Evolutionary conservation across 2,113 vertebrate genomes (phyloP).

Genomic region (Cinclus mexicanus): DNA sequence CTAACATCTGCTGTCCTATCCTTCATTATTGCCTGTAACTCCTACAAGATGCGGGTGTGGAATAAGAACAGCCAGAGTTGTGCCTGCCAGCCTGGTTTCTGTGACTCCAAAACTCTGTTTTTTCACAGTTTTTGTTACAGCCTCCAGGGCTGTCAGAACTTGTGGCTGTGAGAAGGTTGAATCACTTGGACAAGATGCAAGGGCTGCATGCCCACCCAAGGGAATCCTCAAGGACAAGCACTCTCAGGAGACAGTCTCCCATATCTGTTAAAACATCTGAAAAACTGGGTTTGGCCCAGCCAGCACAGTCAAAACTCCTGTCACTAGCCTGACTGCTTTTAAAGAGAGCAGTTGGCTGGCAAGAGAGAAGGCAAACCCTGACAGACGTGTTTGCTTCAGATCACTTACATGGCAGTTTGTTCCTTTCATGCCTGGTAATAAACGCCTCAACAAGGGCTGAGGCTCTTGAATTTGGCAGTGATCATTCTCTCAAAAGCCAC

Average conservation of each 20-base stretch:
- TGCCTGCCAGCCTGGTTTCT: background rate
- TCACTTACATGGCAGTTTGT: background rate
- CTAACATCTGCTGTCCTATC: background rate
- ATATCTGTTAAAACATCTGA: background rate
- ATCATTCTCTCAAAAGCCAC: background rate
- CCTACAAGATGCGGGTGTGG: background rate
- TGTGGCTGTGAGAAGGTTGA: background rate
- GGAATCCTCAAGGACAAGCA: background rate
- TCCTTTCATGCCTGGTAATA: conserved; percentile 1
- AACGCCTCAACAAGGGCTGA: background rate
- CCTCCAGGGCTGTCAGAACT: background rate
- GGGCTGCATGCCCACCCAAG: background rate
- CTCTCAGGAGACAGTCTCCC: background rate
- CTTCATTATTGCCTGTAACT: background rate
- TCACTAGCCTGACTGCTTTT: background rate
- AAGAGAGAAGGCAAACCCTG: background rate
- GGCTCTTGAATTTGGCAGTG: background rate
- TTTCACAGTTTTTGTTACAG: background rate
- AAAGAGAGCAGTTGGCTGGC: background rate
- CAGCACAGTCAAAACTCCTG: background rate
- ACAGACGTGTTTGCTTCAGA: background rate
- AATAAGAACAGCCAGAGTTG: background rate
- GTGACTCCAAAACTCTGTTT: background rate
- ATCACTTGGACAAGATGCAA: background rate
- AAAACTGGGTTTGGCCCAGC: background rate